Evolutionary conservation across 2,888 invertebrate species (phyloP).

Genomic region (Merodon equestris): DNA sequence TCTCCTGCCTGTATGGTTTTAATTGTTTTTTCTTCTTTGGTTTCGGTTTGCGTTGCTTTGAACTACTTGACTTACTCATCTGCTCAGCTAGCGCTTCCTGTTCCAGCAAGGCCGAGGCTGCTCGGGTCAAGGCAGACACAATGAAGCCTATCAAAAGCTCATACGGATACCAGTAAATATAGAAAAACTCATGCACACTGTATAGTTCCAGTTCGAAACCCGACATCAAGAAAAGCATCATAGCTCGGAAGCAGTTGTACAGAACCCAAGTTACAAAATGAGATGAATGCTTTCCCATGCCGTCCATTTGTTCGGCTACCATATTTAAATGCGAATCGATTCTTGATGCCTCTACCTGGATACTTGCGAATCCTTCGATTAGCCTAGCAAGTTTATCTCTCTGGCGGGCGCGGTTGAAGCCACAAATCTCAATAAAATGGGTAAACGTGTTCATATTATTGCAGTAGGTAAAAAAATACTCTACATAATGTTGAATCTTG

Average conservation of each 20-base stretch:
- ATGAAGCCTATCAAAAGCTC: slow-evolving; percentile 97
- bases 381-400: slow-evolving; percentile 94
- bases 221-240: slow-evolving; percentile 95
- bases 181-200: slow-evolving; percentile 96
- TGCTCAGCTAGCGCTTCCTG: slow-evolving; percentile 83
- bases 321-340: slow-evolving; percentile 91
- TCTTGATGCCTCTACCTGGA: slow-evolving; percentile 94
- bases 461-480: slow-evolving; percentile 92
- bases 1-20: slow-evolving; percentile 89
- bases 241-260: slow-evolving; percentile 94
- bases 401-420: slow-evolving; percentile 97
- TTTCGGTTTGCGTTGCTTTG: slow-evolving; percentile 78
- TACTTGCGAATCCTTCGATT: slow-evolving; percentile 89
- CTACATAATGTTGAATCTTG: slow-evolving; percentile 89
- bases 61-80: slow-evolving; percentile 72
- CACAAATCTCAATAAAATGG: slow-evolving; percentile 91
- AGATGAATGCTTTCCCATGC: slow-evolving; percentile 80
- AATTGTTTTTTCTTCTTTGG: slow-evolving; percentile 82
- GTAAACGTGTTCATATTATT: slow-evolving; percentile 88
- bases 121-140: slow-evolving; percentile 92
- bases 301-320: slow-evolving; percentile 82
- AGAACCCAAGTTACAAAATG: slow-evolving; percentile 90
- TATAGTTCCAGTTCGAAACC: slow-evolving; percentile 98
- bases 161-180: slow-evolving; percentile 97
- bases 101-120: slow-evolving; percentile 90